Evolutionary conservation across 2,888 invertebrate genomes (phyloP).

Genomic region (Crematogaster levior): DNA sequence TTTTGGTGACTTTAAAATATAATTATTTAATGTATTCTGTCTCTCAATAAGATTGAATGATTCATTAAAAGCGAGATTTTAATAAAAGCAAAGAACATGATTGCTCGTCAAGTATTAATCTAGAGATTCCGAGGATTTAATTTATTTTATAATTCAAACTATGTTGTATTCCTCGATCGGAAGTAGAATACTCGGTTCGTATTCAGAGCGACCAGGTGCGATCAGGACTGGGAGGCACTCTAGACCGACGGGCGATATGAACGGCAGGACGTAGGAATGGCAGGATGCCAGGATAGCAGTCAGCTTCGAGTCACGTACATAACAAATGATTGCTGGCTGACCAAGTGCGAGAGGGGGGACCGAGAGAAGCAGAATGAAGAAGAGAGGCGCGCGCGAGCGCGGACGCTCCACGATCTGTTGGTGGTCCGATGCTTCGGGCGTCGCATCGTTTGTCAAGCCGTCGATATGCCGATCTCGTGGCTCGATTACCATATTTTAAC

Average conservation of each 20-base stretch:
- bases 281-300: slow-evolving; percentile 81
- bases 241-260: slow-evolving; percentile 59
- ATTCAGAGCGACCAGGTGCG: slow-evolving; percentile 70
- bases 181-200: slow-evolving; percentile 51
- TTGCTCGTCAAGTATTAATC: not conserved
- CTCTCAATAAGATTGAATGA: not conserved
- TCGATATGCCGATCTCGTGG: slow-evolving; percentile 85
- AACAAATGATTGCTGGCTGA: slow-evolving; percentile 84
- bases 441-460: slow-evolving; percentile 85
- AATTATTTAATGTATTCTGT: not conserved
- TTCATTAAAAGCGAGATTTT: not conserved
- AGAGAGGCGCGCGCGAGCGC: slow-evolving; percentile 66
- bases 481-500: slow-evolving; percentile 86
- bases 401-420: slow-evolving; percentile 79
- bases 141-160: slow-evolving; percentile 21
- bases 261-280: slow-evolving; percentile 79
- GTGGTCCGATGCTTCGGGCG: slow-evolving; percentile 83
- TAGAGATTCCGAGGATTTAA: not conserved
- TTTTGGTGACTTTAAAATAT: not conserved
- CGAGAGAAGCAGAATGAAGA: slow-evolving; percentile 34
- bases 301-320: slow-evolving; percentile 83
- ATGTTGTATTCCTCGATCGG: not conserved
- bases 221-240: slow-evolving; percentile 63
- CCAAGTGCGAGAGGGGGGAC: slow-evolving; percentile 64
- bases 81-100: not conserved